phyloP scores from a whole-genome alignment of 2,113 vertebrate species.

The human (Homo sapiens) region GRCh38 chr12:18850001-18850500 shows the following conservation, averaged over 20 bases:
- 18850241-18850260: not conserved
- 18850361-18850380: too few species aligned
- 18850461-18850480: too few species aligned
- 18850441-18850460: too few species aligned
- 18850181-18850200: not conserved
- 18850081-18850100: slow-evolving; percentile 5
- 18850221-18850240: not conserved
- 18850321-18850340: not conserved
- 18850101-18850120: not conserved
- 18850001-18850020: not conserved
- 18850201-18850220: not conserved
- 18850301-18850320: not conserved
- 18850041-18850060: not conserved
- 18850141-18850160: not conserved
- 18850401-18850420: too few species aligned
- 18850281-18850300: not conserved
- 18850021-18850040: not conserved
- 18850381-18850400: too few species aligned
- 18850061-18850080: not conserved
- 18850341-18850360: too few species aligned
- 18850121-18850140: not conserved
- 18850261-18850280: not conserved
- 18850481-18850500: too few species aligned
- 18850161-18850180: not conserved
- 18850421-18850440: too few species aligned